Percentiles rank a stretch among this genome's conserved stretches.
Evolutionary conservation across 2,888 invertebrate species (phyloP).

Genomic region (Galeruca laticollis): DNA sequence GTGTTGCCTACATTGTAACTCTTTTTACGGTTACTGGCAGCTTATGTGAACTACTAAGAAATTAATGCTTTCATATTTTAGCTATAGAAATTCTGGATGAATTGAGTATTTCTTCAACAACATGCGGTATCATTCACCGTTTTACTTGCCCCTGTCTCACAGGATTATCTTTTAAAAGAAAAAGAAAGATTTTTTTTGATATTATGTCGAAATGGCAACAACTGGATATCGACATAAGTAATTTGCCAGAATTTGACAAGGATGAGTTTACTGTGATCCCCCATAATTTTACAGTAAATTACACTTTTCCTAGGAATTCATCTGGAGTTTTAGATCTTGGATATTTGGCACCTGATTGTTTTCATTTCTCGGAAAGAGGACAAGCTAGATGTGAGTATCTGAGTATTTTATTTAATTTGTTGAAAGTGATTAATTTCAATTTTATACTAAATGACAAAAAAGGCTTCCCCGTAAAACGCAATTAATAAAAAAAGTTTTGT

Average conservation of each 20-base stretch:
- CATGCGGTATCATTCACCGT: conserved; percentile 40
- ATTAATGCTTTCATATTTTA: conserved; percentile 32
- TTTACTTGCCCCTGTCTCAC: conserved; percentile 68
- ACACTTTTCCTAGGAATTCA: conserved; percentile 63
- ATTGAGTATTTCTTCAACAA: conserved; percentile 34
- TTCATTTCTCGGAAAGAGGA: conserved; percentile 74
- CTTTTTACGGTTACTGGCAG: too few relatives aligned
- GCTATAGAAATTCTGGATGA: conserved; percentile 38
- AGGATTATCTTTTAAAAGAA: conserved; percentile 60
- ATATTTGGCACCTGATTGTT: conserved; percentile 73
- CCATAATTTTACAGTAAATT: conserved; percentile 68
- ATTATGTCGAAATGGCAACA: conserved; percentile 70
- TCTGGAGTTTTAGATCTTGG: conserved; percentile 67
- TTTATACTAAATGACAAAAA: too few relatives aligned
- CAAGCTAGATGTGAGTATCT: conserved; percentile 69
- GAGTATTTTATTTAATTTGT: background rate
- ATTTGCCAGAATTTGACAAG: conserved; percentile 65
- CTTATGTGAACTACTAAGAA: too few relatives aligned
- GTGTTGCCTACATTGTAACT: too few relatives aligned
- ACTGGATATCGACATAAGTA: conserved; percentile 68
- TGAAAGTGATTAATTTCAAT: too few relatives aligned
- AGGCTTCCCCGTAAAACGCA: too few relatives aligned
- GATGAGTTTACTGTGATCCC: conserved; percentile 73
- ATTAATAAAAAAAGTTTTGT: too few relatives aligned
- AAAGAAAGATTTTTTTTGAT: conserved; percentile 62